These are phyloP conservation scores for Clarias batrachus DNA, from an alignment of 2,113 vertebrate genomes.

Conservation along the genomic window DNA sequence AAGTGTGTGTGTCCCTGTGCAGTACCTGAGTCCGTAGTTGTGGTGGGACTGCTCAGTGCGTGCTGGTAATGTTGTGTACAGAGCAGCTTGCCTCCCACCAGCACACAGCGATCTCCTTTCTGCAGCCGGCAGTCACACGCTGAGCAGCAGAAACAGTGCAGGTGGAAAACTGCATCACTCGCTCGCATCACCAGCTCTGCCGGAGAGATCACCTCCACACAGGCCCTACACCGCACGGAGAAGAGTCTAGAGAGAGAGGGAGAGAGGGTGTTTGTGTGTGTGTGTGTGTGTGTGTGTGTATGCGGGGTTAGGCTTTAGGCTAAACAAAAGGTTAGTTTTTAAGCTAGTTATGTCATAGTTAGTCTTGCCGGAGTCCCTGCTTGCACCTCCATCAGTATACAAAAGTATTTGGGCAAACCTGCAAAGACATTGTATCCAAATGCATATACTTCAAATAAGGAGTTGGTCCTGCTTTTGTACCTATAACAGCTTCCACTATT, in stretches of 20 bases:
- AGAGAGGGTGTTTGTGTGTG: constrained; percentile 5
- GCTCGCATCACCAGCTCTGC: constrained; percentile 92
- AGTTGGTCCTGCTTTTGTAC: too few relatives aligned
- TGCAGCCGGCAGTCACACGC: constrained; percentile 88
- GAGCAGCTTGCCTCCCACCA: constrained; percentile 89
- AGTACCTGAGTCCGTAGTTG: constrained; percentile 85
- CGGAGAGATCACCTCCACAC: constrained; percentile 81
- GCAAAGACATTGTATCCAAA: too few relatives aligned
- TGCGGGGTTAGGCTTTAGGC: too few relatives aligned
- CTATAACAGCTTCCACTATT: too few relatives aligned
- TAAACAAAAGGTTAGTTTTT: too few relatives aligned
- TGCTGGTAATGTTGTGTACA: constrained; percentile 90
- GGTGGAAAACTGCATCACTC: constrained; percentile 89
- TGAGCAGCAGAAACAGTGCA: constrained; percentile 93
- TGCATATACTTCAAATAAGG: too few relatives aligned
- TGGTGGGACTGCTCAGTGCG: constrained; percentile 81
- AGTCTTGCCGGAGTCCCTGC: too few relatives aligned
- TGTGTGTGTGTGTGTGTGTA: neutral
- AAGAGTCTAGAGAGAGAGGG: constrained; percentile 77
- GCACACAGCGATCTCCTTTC: constrained; percentile 91
- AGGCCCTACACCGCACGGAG: constrained; percentile 84
- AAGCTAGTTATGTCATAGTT: too few relatives aligned
- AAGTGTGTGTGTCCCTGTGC: constrained; percentile 1
- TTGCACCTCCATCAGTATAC: too few relatives aligned
- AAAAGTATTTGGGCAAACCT: too few relatives aligned